Evolutionary conservation across 2,797 vertebrate species (phyloP).

Genomic region (Rousettus madagascariensis): DNA sequence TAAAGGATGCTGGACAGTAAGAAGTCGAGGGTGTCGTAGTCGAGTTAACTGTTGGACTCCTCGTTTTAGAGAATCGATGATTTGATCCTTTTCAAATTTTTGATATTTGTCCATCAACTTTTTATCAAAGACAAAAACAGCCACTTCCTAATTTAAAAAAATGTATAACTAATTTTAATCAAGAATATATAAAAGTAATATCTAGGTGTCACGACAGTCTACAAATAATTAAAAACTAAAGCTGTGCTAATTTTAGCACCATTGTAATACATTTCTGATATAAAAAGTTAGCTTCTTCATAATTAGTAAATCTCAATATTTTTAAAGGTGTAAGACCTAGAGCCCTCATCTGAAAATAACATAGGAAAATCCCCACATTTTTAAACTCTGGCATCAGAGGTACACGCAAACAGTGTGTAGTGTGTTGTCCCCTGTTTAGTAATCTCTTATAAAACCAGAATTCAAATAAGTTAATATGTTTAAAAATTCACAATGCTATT

Average conservation of each 20-base stretch:
- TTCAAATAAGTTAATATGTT: slow-evolving; percentile 40
- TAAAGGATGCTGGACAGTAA: slow-evolving; percentile 98
- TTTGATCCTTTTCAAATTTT: slow-evolving; percentile 99
- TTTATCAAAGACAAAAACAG: slow-evolving; percentile 99
- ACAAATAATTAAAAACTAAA: slow-evolving; percentile 37
- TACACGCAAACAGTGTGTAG: neutral
- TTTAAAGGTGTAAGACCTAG: slow-evolving; percentile 17
- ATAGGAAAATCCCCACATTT: neutral
- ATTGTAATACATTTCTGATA: neutral
- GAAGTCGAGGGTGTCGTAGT: slow-evolving; percentile 95
- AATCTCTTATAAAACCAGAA: slow-evolving; percentile 9
- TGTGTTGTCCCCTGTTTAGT: neutral
- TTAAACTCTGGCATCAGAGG: neutral
- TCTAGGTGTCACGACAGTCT: neutral
- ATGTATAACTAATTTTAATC: slow-evolving; percentile 48
- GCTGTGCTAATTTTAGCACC: slow-evolving; percentile 21
- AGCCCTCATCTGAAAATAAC: neutral
- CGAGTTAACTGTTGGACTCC: slow-evolving; percentile 98
- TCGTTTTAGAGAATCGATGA: slow-evolving; percentile 94
- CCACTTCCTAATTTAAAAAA: slow-evolving; percentile 92
- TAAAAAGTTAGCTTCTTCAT: neutral
- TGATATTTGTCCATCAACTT: slow-evolving; percentile 96
- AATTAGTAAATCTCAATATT: slow-evolving; percentile 17
- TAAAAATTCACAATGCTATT: slow-evolving; percentile 13
- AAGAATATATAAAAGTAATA: slow-evolving; percentile 24